Evolutionary conservation across 2,888 invertebrate genomes (phyloP).

Genomic region (Hypomecis punctinalis): DNA sequence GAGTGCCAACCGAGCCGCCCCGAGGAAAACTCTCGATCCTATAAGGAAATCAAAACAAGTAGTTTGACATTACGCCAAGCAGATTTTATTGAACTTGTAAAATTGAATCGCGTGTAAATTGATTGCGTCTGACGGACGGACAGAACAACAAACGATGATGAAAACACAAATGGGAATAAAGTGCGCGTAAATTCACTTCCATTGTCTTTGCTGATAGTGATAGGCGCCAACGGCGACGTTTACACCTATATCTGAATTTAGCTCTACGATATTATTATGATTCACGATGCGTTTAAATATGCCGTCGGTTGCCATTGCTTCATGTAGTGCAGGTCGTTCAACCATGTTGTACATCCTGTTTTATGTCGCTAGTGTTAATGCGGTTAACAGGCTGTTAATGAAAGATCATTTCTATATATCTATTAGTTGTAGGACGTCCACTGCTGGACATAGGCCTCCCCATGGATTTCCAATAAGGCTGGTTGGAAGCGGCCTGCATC

Average conservation of each 20-base stretch:
- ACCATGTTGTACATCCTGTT: conserved; percentile 59
- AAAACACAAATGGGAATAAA: conserved; percentile 24
- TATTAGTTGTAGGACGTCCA: no score
- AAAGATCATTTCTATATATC: conserved; percentile 14
- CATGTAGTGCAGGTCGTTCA: conserved; percentile 69
- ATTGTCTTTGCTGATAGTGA: neutral
- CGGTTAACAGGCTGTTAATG: conserved; percentile 14
- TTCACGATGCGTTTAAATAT: conserved; percentile 61
- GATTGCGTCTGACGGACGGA: conserved; percentile 27
- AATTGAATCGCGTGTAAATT: conserved; percentile 12
- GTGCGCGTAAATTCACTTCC: conserved; percentile 28
- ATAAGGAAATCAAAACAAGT: conserved; percentile 55
- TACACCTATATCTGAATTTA: conserved; percentile 29
- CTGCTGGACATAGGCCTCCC: no score
- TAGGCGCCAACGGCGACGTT: neutral
- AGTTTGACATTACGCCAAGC: conserved; percentile 56
- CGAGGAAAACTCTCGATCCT: conserved; percentile 42
- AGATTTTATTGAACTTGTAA: conserved; percentile 36
- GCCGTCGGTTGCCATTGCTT: conserved; percentile 59
- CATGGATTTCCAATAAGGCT: no score
- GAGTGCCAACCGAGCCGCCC: conserved; percentile 56
- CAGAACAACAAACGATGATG: conserved; percentile 29
- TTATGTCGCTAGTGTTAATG: conserved; percentile 18
- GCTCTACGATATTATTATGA: conserved; percentile 62
- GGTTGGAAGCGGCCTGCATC: no score